Evolutionary conservation across 2,113 vertebrate species (phyloP).

Genomic region (Carollia perspicillata): DNA sequence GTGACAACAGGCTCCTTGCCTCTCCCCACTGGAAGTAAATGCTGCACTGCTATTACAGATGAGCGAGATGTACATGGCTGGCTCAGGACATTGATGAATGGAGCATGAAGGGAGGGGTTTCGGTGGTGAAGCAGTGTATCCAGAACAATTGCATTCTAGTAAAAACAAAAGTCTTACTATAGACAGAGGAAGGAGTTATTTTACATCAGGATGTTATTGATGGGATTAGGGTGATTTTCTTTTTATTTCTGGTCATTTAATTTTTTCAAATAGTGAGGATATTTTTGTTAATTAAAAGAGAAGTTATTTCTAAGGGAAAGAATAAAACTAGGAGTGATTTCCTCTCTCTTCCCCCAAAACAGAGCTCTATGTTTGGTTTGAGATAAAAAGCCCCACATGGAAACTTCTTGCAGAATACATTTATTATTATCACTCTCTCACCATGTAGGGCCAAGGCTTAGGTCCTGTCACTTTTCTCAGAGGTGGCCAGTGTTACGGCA

Average conservation of each 20-base stretch:
- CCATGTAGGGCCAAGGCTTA: not conserved
- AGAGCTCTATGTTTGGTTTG: not conserved
- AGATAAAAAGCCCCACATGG: not conserved
- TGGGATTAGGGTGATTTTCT: not conserved
- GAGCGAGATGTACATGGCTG: not conserved
- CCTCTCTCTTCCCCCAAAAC: not conserved
- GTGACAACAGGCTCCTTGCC: not conserved
- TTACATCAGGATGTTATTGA: not conserved
- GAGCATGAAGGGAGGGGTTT: not conserved
- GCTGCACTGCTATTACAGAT: not conserved
- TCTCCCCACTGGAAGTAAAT: not conserved
- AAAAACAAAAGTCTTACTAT: not conserved
- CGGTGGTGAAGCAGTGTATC: too few species aligned
- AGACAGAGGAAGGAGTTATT: not conserved
- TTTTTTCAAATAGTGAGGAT: not conserved
- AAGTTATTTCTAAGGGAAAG: not conserved
- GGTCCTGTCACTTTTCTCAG: conserved; percentile 31
- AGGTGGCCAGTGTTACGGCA: conserved; percentile 50
- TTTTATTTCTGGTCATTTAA: not conserved
- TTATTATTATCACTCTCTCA: conserved; percentile 7
- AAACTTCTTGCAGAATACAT: not conserved
- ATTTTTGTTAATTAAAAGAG: not conserved
- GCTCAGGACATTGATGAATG: not conserved
- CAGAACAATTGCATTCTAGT: not conserved
- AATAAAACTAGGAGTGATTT: not conserved